Evolutionary conservation across 1,140 invertebrate genomes (phyloP), one percentile per base, ranked within the genome.

Genomic region (Epicauta chinensis): DNA sequence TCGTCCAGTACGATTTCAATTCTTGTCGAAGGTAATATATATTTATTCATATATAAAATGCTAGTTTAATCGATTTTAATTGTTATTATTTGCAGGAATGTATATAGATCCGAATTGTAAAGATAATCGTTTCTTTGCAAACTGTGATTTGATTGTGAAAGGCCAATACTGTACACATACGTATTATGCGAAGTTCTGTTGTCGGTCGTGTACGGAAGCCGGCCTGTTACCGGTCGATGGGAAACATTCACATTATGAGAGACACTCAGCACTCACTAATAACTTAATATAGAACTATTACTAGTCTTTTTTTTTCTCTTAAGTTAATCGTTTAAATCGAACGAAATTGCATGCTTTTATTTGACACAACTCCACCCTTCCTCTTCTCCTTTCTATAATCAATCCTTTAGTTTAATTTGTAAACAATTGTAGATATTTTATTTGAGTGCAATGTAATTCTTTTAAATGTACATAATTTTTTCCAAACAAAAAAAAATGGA

Each of bases 161-260:
- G 89, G 81, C 10, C 79, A 80, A 16, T 91, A 88, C 67, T 97
- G 93, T 68, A 75, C 76, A 6, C 92, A 96, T 69, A 76, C 81
- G 56, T 93, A 92, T 70, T 97, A 96, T 68, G 86, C 85, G n/a
- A 80, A 80, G 67, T 96, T 93, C 80, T 97, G 93, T 69, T 97
- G 93, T 71, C 80, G 84, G 64, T 93, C 90, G 1, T 96, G 92
- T 65, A 88, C 89, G 30, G 73, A 86, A 68, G 89, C 90, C 1
- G 89, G 89, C 32, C 47, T 60, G 36, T 42, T 67, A 47, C 59
- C 60, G 42, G 31, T 52, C 14, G 49, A 56, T 23, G 62, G 58
- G 2, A 50, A 49, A n/a, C 58, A 58, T 39, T 16, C 56, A 12
- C 16, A 40, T 13, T 34, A 36, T 7, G 51, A 58, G 7, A 61